Evolutionary conservation across 2,113 vertebrate genomes (phyloP), one percentile per base, ranked within the genome.

Genomic region (Perccottus glenii): DNA sequence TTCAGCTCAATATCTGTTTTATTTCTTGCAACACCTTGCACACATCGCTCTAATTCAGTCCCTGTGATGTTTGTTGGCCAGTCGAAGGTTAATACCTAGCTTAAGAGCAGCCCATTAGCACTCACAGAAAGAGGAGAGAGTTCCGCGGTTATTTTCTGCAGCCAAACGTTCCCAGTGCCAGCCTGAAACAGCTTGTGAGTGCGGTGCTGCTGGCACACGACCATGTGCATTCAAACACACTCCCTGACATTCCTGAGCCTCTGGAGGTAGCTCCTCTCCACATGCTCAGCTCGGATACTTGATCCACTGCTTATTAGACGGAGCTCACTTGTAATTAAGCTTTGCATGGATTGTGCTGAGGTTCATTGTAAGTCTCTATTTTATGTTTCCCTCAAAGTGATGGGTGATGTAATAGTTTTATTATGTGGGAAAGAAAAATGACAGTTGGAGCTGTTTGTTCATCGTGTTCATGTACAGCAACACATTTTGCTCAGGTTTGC

Each of bases 291-390:
- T 32, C 46, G 61, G 83, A 86, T 65, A 83, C 68, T 48, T 51
- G 82, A 87, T 80, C 87, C 80, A 67, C 67, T 64, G 63, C 82
- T 85, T 87, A 88, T 88, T 87, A 88, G 87, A 87, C 75, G 79
- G 72, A 86, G 86, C 83, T 85, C 82, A 86, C 73, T 83, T 77
- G 75, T 88, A 85, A 90, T 88, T 85, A 90, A 86, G 84, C 73
- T 74, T 90, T 82, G 72, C 79, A 79, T 78, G 79, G 81, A 69
- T 76, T 85, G 77, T 62, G 76, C 83, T 57, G 75, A 81, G 77
- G 72, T 80, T 83, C 71, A 50, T 42, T 56, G 61, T 77, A 80
- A 83, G 82, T 75, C 58, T 61, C 70, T 57, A 35, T 57, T 64
- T 78, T 60, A 63, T 73, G 67, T 80, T 73, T 64, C 65, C 60